These are phyloP conservation scores for Pandion haliaetus DNA, from an alignment of 2,113 vertebrate species.

Conservation along the genomic window DNA sequence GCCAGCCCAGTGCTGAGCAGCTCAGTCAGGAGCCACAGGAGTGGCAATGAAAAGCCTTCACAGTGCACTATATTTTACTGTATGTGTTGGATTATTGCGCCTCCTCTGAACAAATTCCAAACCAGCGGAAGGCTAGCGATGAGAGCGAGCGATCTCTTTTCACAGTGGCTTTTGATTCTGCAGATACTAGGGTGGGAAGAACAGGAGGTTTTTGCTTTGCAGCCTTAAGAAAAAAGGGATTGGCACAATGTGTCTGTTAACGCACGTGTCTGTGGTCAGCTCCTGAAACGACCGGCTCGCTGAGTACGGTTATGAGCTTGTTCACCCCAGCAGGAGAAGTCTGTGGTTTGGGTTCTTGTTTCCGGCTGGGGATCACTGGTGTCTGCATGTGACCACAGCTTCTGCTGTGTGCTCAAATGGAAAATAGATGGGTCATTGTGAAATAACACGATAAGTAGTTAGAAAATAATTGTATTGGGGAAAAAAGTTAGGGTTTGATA, in stretches of 20 bases:
- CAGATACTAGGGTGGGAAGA: background rate
- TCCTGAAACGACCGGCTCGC: no score
- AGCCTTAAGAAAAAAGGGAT: background rate
- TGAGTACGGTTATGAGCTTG: fast-evolving
- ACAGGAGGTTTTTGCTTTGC: background rate
- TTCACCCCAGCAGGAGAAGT: background rate
- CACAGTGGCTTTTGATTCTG: background rate
- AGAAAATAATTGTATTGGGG: background rate
- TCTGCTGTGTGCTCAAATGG: background rate
- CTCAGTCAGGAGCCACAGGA: background rate
- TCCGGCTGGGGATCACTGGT: background rate
- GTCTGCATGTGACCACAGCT: background rate
- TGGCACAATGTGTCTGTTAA: background rate
- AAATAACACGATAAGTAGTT: background rate
- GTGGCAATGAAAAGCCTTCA: background rate
- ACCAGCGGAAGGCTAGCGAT: fast-evolving
- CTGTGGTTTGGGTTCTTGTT: background rate
- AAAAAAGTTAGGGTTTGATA: fast-evolving
- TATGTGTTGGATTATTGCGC: fast-evolving
- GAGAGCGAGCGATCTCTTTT: background rate
- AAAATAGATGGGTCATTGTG: background rate
- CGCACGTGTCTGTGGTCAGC: background rate
- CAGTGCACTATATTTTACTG: fast-evolving
- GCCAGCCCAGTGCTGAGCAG: background rate
- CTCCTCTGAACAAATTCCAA: background rate